Evolutionary conservation across 2,888 invertebrate genomes (phyloP), one percentile per base, ranked within the genome.

Genomic region (Cabera pusaria): DNA sequence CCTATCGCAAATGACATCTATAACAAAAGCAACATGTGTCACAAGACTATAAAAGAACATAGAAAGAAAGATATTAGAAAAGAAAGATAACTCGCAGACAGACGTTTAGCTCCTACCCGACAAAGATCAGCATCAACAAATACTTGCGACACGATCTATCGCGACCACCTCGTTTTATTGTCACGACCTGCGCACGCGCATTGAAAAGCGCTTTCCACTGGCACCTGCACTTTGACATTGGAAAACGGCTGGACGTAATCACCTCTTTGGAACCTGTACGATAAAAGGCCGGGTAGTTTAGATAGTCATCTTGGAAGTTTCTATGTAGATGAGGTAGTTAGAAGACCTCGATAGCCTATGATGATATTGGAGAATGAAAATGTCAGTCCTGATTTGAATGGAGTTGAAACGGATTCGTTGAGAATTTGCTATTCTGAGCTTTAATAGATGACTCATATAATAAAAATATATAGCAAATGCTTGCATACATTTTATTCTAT

Each of bases 201-300:
- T 71, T 61, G 73, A 73, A 74, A 79, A 62, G 68, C 70, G 69
- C 80, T 80, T 80, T 81, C 78, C 74, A 56, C 56, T 63, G 48
- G 59, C 74, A 72, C 69, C 67, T 79, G 79, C 76, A 64, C 75
- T 76, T 60, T 71, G 76, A 74, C 73, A 69, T 59, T 36, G 41
- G 38, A 25, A 29, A 42, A 27, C 31, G 42, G 20, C 26, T 32
- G 38, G 31, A 27, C 32, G 18, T 22, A 22, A 34, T 37, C 33
- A 22, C 22, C 32, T 18, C 16, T 23, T 26, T 27, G 25, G 12
- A 27, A 28, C 26, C 39, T 19, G 27, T 18, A 6, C 16, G 18
- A 18, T 17, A 5, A 1, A 7, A 6, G 18, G 14, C 14, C n/a
- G n/a, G n/a, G n/a, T n/a, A n/a, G n/a, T n/a, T 14, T 3, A 24